Base-by-base conservation (phyloP, 2,888 invertebrate genomes). In the Villa cingulata region DNA sequence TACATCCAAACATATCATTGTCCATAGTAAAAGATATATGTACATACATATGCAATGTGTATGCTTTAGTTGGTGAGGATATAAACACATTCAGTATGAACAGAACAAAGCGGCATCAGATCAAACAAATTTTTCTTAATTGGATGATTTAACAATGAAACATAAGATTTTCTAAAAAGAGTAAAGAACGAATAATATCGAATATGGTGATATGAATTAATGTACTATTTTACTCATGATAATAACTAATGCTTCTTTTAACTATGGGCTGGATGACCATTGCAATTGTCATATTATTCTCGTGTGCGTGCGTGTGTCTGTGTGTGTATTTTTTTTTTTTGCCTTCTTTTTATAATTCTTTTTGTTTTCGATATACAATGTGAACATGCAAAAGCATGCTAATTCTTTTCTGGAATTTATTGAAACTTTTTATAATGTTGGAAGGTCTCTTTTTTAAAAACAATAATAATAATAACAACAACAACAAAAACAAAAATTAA, bases 71-170 rank as follows among this genome's bases (percentile, higher is more conserved):
- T 12, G 12, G 12, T 12, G 29, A 32, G 12, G 12, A 32, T 32
- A 14, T 12, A 14, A 32, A 32, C 1, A 32, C 29, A 32, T 32
- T 32, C 29, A 32, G 29, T 14, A 32, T 32, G 12, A 29, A 36
- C 38, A 29, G 45, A 14, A 23, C 7, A 23, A 18, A 10, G 51
- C 48, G 51, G 51, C 41, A 39, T 12, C n/a, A 49, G 49, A 52
- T 52, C 52, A 52, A 52, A 52, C 49, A 50, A 49, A 52, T 49
- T 52, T 49, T 46, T 48, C 52, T 52, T 52, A 52, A 52, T 52
- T 52, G 52, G 49, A 49, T 48, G 49, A 42, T 48, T 51, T 51
- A 51, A 49, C 49, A 51, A 51, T 49, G 49, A 51, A 47, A 51
- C 48, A 47, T 23, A 19, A 37, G 29, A 34, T 37, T 12, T n/a